Evolutionary conservation across 2,113 vertebrate genomes (phyloP).

Genomic region (Microcebus murinus): DNA sequence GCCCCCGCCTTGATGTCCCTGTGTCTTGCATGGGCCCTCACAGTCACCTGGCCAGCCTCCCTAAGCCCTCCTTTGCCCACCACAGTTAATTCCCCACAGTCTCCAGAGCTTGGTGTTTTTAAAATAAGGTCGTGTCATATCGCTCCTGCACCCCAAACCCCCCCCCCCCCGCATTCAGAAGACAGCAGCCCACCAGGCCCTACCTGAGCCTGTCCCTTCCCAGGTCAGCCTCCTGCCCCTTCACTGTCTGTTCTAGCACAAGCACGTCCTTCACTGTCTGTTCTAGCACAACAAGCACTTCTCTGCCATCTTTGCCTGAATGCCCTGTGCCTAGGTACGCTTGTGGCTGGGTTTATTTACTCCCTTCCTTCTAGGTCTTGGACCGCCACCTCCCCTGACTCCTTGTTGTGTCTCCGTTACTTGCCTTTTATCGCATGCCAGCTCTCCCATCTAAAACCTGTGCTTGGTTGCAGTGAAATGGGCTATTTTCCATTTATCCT

Average conservation of each 20-base stretch:
- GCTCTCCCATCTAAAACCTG: neutral
- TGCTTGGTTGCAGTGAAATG: neutral
- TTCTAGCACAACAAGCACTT: too few relatives aligned
- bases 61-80: too few relatives aligned
- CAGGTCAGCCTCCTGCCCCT: fast-evolving
- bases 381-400: fast-evolving
- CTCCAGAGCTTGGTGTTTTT: neutral
- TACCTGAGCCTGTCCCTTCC: neutral
- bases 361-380: fast-evolving
- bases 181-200: neutral
- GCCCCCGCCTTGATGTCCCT: neutral
- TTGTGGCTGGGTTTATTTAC: fast-evolving
- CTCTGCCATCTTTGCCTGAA: neutral
- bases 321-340: too few relatives aligned
- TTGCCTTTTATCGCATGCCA: fast-evolving
- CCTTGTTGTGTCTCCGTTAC: fast-evolving
- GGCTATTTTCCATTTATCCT: neutral
- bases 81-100: neutral
- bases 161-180: neutral
- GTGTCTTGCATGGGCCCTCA: neutral
- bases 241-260: neutral
- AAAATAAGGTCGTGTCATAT: neutral
- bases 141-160: neutral
- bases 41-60: neutral
- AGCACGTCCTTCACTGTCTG: neutral